phyloP scores from a whole-genome alignment of 2,797 vertebrate species.

The Novumbra hubbsi region DNA sequence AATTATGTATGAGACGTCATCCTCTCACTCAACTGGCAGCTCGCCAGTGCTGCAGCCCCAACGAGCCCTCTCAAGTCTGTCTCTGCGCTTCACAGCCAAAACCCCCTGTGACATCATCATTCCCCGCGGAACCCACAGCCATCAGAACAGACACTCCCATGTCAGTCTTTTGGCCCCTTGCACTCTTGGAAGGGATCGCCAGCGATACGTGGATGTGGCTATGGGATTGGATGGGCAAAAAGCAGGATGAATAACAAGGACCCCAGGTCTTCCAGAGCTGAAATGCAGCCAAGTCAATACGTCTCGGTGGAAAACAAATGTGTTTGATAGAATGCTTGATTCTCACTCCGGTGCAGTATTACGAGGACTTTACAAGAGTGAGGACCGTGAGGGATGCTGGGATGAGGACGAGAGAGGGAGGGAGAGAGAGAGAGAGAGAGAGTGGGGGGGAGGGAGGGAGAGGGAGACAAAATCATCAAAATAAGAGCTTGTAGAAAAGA shows the following conservation, averaged over 20 bases:
- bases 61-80: background rate
- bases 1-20: slow-evolving; percentile 7
- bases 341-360: background rate
- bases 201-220: too few species aligned
- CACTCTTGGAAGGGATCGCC: background rate
- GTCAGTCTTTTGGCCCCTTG: background rate
- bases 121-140: background rate
- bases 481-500: background rate
- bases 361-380: background rate
- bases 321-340: background rate
- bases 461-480: background rate
- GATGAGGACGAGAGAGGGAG: background rate
- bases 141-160: background rate
- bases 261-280: background rate
- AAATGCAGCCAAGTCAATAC: background rate
- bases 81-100: background rate
- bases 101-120: background rate
- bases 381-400: background rate
- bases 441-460: background rate
- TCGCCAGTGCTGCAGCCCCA: background rate
- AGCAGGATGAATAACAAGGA: background rate
- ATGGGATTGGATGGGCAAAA: too few species aligned
- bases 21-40: background rate
- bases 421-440: background rate
- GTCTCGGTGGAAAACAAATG: too few species aligned